Evolutionary conservation across 2,797 vertebrate species (phyloP).

Genomic region (Trachops cirrhosus): DNA sequence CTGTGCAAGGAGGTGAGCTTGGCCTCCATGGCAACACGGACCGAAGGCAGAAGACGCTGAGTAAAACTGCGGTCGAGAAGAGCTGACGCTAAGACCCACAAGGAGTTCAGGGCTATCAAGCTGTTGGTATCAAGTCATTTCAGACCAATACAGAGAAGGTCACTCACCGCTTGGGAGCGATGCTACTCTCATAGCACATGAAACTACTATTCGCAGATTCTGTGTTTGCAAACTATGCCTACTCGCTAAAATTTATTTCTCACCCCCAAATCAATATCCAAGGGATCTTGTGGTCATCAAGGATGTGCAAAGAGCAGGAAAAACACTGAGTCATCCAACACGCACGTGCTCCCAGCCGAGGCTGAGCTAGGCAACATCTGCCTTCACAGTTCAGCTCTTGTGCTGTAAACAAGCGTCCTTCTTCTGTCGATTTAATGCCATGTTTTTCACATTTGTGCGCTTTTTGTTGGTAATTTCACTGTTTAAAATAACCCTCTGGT

Average conservation of each 20-base stretch:
- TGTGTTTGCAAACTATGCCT: neutral
- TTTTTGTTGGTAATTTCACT: neutral
- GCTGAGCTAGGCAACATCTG: neutral
- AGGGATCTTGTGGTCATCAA: neutral
- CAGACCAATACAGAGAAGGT: neutral
- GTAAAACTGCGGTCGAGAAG: fast-evolving
- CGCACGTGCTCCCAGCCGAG: neutral
- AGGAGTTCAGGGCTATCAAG: neutral
- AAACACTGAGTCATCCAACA: fast-evolving
- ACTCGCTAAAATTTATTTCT: neutral
- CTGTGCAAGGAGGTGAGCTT: neutral
- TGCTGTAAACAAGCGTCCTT: neutral
- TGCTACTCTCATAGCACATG: too few species aligned
- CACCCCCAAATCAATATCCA: neutral
- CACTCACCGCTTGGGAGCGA: neutral
- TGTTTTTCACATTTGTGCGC: neutral
- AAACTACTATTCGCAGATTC: neutral
- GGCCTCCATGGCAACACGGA: neutral
- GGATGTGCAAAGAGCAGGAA: neutral
- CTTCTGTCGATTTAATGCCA: neutral
- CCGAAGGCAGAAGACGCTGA: neutral
- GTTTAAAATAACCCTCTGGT: neutral
- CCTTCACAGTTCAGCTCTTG: neutral
- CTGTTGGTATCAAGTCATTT: neutral
- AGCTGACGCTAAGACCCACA: fast-evolving